Base-by-base conservation (phyloP, 2,797 vertebrate genomes). In the Poeciliopsis gracilis region DNA sequence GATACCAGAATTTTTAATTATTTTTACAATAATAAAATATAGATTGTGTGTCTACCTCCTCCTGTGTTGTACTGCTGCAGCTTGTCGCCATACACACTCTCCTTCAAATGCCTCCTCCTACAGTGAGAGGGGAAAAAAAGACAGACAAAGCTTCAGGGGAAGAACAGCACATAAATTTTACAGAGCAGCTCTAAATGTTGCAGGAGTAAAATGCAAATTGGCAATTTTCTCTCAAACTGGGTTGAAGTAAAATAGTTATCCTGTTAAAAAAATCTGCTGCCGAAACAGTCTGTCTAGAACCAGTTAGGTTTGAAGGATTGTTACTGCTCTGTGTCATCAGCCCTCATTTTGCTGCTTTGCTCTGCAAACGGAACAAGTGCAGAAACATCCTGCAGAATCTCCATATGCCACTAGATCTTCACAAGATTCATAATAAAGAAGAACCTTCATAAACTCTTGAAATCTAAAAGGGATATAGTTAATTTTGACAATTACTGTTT, bases 61-160 rank as follows among this genome's bases (percentile, higher is more conserved):
- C 97, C 97, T 0, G 97, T 95, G 95, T 97, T 98, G 93, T 98
- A 98, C 88, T 98, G 97, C 89, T 98, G 97, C 38, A 98, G 90
- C 80, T 98, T 98, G 74, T 98, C 97, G 0, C 97, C 98, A 85
- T 98, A 98, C 30, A 97, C 95, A 0, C 97, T 98, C 90, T 98
- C 97, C 91, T 98, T 98, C 91, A 97, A 94, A 59, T 96, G 97
- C 0, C 97, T 95, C 81, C 97, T 97, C 92, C 97, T 98, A 2
- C 53, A 85, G 7, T 72, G 53, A 87, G 20, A 74, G 43, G 33
- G 16, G 70, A 8, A 71, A 0, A 11, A 73, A 0, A 79, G 5
- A 72, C 23, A 20, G 43, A 41, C 7, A 79, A 23, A 69, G 61
- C 70, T 72, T 81, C 73, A 25, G 1, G 53, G 75, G 36, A 25